These are phyloP conservation scores for Bimastos eiseni DNA, from an alignment of 2,888 invertebrate genomes.

Conservation along the genomic window DNA sequence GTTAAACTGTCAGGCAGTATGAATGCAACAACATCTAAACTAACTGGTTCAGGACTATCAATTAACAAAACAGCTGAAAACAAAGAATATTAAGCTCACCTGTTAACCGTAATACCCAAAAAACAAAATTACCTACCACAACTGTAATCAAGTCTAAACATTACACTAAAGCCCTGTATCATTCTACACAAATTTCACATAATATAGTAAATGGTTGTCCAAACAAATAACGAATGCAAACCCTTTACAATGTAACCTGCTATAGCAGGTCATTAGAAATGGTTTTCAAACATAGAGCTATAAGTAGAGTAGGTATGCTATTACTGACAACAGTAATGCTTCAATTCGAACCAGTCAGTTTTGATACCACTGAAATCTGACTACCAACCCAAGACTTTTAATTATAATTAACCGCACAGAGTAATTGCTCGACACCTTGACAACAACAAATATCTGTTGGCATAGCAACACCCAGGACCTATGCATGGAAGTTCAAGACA, in stretches of 20 bases:
- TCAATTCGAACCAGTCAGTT: constrained; percentile 13
- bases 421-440: too few species aligned
- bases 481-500: not conserved
- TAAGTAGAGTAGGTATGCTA: not conserved
- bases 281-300: not conserved
- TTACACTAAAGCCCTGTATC: not conserved
- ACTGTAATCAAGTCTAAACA: not conserved
- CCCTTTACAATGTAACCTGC: not conserved
- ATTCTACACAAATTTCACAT: not conserved
- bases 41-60: not conserved
- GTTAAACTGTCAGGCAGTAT: not conserved
- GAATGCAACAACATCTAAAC: not conserved
- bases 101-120: not conserved
- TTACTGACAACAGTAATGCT: not conserved
- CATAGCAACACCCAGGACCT: not conserved
- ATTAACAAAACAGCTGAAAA: not conserved
- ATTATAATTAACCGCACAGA: too few species aligned
- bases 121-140: not conserved
- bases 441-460: too few species aligned
- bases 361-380: not conserved
- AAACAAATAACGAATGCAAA: not conserved
- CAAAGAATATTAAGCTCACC: not conserved
- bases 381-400: not conserved
- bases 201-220: not conserved
- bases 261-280: not conserved